phyloP scores from a whole-genome alignment of 2,888 invertebrate genomes.

The Lasioglossum oenotherae region DNA sequence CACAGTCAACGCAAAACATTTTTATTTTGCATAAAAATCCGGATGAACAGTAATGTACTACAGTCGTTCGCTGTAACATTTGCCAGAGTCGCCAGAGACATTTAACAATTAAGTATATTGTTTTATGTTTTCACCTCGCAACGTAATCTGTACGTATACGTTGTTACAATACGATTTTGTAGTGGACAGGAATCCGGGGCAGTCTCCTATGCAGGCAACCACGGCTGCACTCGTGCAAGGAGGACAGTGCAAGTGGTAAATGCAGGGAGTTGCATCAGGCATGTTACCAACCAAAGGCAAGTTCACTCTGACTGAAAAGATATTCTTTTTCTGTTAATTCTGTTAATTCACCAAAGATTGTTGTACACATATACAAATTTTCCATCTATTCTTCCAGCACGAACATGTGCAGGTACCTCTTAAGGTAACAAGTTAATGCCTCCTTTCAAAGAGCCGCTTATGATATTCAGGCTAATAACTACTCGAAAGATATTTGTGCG shows the following conservation, averaged over 20 bases:
- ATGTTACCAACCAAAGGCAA: slow-evolving; percentile 10
- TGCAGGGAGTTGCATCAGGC: not conserved
- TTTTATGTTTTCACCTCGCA: not conserved
- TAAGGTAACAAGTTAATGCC: not conserved
- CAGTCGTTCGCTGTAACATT: not conserved
- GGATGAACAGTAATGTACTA: no score
- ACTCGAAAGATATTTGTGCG: not conserved
- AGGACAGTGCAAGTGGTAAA: slow-evolving; percentile 4
- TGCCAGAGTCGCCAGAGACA: not conserved
- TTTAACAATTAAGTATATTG: not conserved
- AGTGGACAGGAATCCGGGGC: no score
- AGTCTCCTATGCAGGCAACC: slow-evolving; percentile 49
- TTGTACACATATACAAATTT: not conserved
- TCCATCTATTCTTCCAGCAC: not conserved
- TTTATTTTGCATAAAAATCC: no score
- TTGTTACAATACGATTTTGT: not conserved
- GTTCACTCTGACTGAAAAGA: not conserved
- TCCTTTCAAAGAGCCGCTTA: not conserved
- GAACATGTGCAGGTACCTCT: not conserved
- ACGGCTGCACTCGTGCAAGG: slow-evolving; percentile 33
- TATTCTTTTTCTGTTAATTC: no score
- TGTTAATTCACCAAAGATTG: not conserved
- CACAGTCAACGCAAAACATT: no score
- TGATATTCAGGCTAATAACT: not conserved
- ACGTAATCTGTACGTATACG: not conserved